Base-by-base conservation (phyloP, 2,797 vertebrate species). In the Enteromius fasciolatus region DNA sequence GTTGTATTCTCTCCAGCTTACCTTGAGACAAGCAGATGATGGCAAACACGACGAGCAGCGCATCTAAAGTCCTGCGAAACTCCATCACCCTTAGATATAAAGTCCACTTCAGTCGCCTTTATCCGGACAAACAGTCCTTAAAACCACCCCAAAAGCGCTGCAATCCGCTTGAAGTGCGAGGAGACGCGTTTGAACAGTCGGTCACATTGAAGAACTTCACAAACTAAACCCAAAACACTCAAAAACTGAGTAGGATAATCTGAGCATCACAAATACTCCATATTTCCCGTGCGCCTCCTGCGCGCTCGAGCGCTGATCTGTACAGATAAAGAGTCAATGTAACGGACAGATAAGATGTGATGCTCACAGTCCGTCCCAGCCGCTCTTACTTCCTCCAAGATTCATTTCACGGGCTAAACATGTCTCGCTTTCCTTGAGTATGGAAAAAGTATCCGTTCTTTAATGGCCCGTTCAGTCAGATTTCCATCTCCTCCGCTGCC, bases 21-120 rank as follows among this genome's bases (percentile, higher is more conserved):
- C 95, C 95, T 84, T 93, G 81, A 80, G 89, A 91, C 89, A 92
- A 88, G 91, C 89, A 89, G 90, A 87, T 74, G 88, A 94, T 89
- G 20, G 88, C 85, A 79, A 87, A 89, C 50, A 92, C 72, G 82
- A 92, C 5, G 86, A 90, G 85, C 5, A 93, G 81, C 66, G 89
- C 87, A 81, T 89, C 75, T 87, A 91, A 83, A 68, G 88, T 78
- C 66, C 82, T 81, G 75, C 86, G 84, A 89, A 89, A 89, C 93
- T 93, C 93, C 95, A 95, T 95, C 69, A 84, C 82, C 81, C 79
- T 76, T 48, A 5, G 52, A 57, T 52, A 10, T 59, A 25, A 73
- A 66, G 73, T 74, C 81, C 50, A 36, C 50, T 25, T 78, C 23
- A 50, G 54, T 41, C 17, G 64, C 72, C 48, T 70, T 66, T 31